Evolutionary conservation across 2,113 vertebrate species (phyloP).

Genomic region (Phalacrocorax carbo): DNA sequence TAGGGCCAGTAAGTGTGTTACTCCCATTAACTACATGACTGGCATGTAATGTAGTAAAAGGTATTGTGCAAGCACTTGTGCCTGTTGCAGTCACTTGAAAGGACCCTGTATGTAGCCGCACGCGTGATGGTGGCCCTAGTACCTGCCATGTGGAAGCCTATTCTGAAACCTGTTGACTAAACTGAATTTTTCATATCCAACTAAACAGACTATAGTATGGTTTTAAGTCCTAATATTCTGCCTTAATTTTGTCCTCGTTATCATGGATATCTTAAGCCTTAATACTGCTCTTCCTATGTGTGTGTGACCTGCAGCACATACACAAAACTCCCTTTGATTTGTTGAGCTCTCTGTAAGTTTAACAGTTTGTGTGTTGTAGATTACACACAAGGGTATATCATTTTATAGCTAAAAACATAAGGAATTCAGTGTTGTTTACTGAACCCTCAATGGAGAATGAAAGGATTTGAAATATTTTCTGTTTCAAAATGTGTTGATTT

Average conservation of each 20-base stretch:
- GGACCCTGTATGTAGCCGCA: not conserved
- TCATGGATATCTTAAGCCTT: not conserved
- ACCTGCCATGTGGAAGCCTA: not conserved
- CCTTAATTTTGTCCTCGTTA: not conserved
- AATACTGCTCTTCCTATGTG: not conserved
- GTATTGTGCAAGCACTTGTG: not conserved
- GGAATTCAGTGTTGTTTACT: not conserved
- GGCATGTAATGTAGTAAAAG: not conserved
- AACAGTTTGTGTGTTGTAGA: not conserved
- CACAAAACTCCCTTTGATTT: not conserved
- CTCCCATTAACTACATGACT: not conserved
- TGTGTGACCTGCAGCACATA: not conserved
- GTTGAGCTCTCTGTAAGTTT: not conserved
- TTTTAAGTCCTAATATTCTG: not conserved
- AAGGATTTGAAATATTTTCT: not conserved
- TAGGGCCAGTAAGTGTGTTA: not conserved
- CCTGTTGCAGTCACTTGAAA: not conserved
- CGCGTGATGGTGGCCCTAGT: not conserved
- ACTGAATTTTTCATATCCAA: not conserved
- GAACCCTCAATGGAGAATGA: not conserved
- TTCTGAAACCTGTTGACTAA: not conserved
- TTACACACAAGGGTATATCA: not conserved
- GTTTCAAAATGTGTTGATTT: not conserved
- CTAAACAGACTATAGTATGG: not conserved
- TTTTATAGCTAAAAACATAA: not conserved